These are phyloP conservation scores for Collichthys lucidus DNA, from an alignment of 2,113 vertebrate genomes.

Conservation along the genomic window DNA sequence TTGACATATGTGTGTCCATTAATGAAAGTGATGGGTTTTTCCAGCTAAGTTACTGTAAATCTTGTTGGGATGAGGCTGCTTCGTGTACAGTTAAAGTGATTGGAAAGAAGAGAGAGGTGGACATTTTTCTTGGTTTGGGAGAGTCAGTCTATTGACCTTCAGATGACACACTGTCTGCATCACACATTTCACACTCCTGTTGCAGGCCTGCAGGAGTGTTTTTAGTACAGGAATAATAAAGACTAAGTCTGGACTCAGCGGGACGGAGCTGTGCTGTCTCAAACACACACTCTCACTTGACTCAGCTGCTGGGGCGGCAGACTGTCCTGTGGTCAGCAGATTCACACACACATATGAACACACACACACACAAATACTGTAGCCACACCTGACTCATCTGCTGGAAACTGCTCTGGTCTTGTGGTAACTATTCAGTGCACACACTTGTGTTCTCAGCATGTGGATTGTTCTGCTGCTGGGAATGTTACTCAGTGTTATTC, in stretches of 20 bases:
- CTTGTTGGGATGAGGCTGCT: not conserved
- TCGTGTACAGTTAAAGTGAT: constrained; percentile 9
- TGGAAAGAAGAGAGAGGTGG: constrained; percentile 10
- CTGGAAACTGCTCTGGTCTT: constrained; percentile 24
- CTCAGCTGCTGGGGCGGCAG: constrained; percentile 60
- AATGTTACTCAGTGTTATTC: constrained; percentile 58
- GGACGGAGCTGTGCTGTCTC: constrained; percentile 23
- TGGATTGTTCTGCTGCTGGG: constrained; percentile 40
- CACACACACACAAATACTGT: not conserved
- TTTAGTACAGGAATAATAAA: not conserved
- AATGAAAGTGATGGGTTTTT: constrained; percentile 18
- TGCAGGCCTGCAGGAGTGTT: not conserved
- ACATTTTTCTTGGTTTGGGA: constrained; percentile 21
- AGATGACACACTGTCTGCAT: not conserved
- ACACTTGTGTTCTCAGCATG: constrained; percentile 47
- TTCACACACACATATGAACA: constrained; percentile 20
- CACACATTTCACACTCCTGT: constrained; percentile 8
- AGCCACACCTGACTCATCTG: constrained; percentile 55
- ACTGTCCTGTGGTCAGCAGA: constrained; percentile 63
- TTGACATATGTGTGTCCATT: constrained; percentile 36
- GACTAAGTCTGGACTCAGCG: constrained; percentile 32
- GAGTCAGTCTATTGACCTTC: constrained; percentile 18
- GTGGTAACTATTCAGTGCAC: not conserved
- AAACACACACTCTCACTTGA: constrained; percentile 37
- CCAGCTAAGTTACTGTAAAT: constrained; percentile 8